Percentiles rank a stretch among this genome's conserved stretches.
Conservation (phyloP, 1,140 invertebrate species). For the Eumeta japonica region DNA sequence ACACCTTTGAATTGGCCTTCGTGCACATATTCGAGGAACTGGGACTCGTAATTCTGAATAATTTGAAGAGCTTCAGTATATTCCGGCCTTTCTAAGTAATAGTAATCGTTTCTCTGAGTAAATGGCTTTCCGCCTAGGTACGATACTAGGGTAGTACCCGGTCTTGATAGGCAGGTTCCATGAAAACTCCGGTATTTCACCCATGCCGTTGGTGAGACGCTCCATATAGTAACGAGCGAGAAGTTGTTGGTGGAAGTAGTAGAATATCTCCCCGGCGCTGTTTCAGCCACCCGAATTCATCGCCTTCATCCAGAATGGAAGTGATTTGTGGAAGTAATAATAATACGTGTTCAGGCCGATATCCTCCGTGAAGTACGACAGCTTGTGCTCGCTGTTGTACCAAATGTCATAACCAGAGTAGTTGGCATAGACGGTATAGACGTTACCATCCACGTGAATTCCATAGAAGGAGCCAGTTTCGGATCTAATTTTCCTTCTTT, state of each 20-base stretch:
- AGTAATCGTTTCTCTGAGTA: conserved; percentile 31
- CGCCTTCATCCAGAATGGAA: conserved; percentile 65
- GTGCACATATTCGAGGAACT: conserved; percentile 34
- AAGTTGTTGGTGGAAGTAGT: conserved; percentile 57
- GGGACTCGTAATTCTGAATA: conserved; percentile 35
- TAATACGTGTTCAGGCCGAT: conserved; percentile 69
- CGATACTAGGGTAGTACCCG: conserved; percentile 60
- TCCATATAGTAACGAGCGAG: conserved; percentile 63
- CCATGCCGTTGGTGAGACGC: conserved; percentile 59
- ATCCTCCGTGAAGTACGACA: conserved; percentile 75
- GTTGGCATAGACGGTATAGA: conserved; percentile 50
- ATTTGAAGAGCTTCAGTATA: conserved; percentile 32
- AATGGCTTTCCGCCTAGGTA: conserved; percentile 23
- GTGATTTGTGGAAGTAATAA: conserved; percentile 66
- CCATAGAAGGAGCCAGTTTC: conserved; percentile 32
- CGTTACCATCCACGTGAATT: conserved; percentile 42
- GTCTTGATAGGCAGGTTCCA: conserved; percentile 53
- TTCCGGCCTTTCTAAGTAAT: conserved; percentile 25
- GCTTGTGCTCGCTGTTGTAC: conserved; percentile 59
- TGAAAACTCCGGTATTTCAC: conserved; percentile 55
- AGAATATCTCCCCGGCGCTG: conserved; percentile 58
- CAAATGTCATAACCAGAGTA: conserved; percentile 55
- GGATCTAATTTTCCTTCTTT: conserved; percentile 32
- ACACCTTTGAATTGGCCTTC: conserved; percentile 33
- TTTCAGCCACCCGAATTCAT: conserved; percentile 42